Evolutionary conservation across 2,797 vertebrate species (phyloP).

Genomic region (Chrysocyon brachyurus): DNA sequence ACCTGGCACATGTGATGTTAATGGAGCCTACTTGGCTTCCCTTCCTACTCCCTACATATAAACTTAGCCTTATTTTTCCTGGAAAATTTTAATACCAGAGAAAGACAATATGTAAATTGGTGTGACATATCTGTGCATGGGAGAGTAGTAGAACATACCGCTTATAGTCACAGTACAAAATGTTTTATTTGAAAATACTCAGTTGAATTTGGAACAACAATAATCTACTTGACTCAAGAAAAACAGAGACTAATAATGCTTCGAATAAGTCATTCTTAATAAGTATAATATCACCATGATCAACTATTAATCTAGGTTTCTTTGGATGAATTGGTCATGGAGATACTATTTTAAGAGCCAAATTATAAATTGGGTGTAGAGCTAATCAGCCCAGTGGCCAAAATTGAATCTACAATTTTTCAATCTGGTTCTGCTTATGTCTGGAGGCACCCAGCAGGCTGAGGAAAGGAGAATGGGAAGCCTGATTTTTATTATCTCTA

Average conservation of each 20-base stretch:
- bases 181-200: neutral
- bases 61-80: neutral
- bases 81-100: neutral
- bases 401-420: neutral
- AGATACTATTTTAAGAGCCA: neutral
- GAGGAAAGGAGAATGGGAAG: neutral
- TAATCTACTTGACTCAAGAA: neutral
- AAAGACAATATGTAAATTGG: neutral
- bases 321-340: neutral
- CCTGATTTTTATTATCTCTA: neutral
- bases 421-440: neutral
- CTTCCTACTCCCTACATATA: neutral
- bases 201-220: neutral
- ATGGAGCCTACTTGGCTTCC: neutral
- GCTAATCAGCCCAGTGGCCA: neutral
- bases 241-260: neutral
- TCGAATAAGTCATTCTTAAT: conserved; percentile 15
- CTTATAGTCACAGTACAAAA: neutral
- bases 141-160: neutral
- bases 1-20: neutral
- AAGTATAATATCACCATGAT: neutral
- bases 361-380: neutral
- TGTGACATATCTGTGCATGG: neutral
- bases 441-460: neutral
- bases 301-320: neutral